Evolutionary conservation across 2,888 invertebrate species (phyloP).

Genomic region (Temnothorax rugatulus): DNA sequence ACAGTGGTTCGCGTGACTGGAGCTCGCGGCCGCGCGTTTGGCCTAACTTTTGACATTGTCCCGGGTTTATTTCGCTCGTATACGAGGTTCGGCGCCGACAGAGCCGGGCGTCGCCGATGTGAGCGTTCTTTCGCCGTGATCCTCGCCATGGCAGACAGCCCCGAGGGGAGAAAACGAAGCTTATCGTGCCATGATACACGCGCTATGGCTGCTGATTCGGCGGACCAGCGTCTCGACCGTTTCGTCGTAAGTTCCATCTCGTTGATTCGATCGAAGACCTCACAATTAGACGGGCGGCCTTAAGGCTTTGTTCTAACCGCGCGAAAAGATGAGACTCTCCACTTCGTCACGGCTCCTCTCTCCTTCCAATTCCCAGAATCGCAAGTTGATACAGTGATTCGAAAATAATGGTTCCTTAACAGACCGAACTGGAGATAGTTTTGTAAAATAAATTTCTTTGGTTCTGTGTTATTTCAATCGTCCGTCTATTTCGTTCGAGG

Average conservation of each 20-base stretch:
- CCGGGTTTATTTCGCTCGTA: constrained; percentile 2
- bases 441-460: neutral
- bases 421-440: neutral
- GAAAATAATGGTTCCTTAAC: neutral
- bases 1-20: constrained; percentile 67
- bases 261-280: neutral
- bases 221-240: constrained; percentile 28
- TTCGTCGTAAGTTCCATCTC: constrained; percentile 27
- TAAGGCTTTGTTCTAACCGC: constrained; percentile 16
- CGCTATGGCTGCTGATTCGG: constrained; percentile 30
- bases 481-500: neutral
- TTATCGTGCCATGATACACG: neutral
- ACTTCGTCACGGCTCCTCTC: neutral
- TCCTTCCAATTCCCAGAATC: neutral
- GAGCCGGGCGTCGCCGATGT: neutral
- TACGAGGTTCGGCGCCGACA: constrained; percentile 5
- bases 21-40: constrained; percentile 49
- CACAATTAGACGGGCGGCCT: constrained; percentile 17
- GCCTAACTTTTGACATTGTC: constrained; percentile 37
- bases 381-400: no score
- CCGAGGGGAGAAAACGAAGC: neutral
- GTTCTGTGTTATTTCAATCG: neutral
- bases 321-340: neutral
- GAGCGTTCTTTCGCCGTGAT: constrained; percentile 15
- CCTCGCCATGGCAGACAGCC: neutral